Evolutionary conservation across 2,888 invertebrate genomes (phyloP).

Genomic region (Tricholauxania praeusta): DNA sequence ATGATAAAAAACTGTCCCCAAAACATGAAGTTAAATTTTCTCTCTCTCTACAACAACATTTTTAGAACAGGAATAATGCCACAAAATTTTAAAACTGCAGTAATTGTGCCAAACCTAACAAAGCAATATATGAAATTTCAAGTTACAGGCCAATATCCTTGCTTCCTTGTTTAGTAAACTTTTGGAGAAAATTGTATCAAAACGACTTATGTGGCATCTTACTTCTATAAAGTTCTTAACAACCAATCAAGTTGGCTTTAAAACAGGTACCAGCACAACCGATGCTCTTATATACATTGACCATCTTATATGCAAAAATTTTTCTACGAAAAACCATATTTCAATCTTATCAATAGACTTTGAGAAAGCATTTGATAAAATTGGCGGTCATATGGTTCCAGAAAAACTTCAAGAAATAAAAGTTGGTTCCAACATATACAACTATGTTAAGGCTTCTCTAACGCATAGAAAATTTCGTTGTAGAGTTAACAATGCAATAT

Average conservation of each 20-base stretch:
- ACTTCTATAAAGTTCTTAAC: too few species aligned
- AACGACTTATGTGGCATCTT: too few species aligned
- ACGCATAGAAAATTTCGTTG: too few species aligned
- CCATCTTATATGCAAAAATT: background rate
- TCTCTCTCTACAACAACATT: background rate
- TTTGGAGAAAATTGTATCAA: background rate
- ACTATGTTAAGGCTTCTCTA: too few species aligned
- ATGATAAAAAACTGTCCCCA: slow-evolving; percentile 4
- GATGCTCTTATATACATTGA: slow-evolving; percentile 2
- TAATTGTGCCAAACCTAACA: background rate
- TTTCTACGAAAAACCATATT: too few species aligned
- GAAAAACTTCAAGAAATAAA: background rate
- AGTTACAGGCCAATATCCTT: slow-evolving; percentile 12
- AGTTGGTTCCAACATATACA: background rate
- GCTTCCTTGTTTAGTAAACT: slow-evolving; percentile 1
- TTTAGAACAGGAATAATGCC: too few species aligned
- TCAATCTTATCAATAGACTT: too few species aligned
- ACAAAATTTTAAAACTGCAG: background rate
- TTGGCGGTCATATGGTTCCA: background rate
- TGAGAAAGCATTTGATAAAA: background rate
- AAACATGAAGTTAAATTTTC: background rate
- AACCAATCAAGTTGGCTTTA: slow-evolving; percentile 7
- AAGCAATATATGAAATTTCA: background rate
- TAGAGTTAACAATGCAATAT: too few species aligned
- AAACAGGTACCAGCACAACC: background rate